A percentile compares a stretch with the other conserved stretches of the same genome.
phyloP scores from a whole-genome alignment of 2,113 vertebrate species.

The Tupaia tana region DNA sequence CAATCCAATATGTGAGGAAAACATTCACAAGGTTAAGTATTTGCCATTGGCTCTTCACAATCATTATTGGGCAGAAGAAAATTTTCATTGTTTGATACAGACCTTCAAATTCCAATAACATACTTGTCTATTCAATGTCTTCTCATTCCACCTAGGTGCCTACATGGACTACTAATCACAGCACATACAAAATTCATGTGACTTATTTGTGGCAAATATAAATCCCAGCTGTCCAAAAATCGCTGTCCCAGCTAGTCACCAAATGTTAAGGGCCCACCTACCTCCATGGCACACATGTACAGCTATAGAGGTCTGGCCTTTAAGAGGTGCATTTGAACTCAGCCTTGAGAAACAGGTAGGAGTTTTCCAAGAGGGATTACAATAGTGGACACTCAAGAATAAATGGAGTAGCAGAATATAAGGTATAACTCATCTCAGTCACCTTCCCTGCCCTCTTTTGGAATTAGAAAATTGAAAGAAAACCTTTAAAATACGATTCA shows the following conservation, averaged over 20 bases:
- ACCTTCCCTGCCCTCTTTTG: not conserved
- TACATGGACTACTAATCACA: not conserved
- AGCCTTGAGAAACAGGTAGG: not conserved
- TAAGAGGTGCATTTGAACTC: not conserved
- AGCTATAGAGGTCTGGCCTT: not conserved
- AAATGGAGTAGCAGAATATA: not conserved
- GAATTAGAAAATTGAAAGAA: slow-evolving; percentile 16
- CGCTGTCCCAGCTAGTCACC: not conserved
- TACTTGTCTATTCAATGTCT: not conserved
- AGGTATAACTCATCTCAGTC: not conserved
- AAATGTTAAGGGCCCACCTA: not conserved
- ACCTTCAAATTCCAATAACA: slow-evolving; percentile 25
- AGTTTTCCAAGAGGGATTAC: not conserved
- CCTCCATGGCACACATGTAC: not conserved
- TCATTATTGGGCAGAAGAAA: not conserved
- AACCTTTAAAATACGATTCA: not conserved
- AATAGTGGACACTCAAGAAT: not conserved
- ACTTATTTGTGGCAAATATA: not conserved
- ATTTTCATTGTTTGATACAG: not conserved
- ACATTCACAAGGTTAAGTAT: not conserved
- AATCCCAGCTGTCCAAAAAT: not conserved
- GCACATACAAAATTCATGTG: not conserved
- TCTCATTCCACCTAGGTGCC: not conserved
- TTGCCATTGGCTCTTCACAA: not conserved
- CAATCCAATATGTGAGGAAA: not conserved